Evolutionary conservation across 1,140 invertebrate species (phyloP), one percentile per base, ranked within the genome.

Genomic region (Heliconius congener): DNA sequence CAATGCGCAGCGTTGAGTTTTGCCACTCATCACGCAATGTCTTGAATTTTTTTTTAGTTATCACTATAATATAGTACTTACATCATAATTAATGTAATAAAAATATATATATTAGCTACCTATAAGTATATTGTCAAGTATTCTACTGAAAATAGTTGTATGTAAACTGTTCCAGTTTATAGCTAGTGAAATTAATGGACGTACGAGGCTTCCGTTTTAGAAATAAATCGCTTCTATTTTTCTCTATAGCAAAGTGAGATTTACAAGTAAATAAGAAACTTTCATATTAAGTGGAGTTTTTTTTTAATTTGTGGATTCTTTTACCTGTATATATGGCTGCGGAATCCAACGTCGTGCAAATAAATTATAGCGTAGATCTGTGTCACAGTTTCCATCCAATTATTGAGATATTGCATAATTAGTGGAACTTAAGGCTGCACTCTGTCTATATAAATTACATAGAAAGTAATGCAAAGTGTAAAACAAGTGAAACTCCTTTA

Each of bases 211-310:
- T 57, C n/a, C 55, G 55, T 23, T 57, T 23, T 57, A 57, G n/a
- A 57, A 57, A 57, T 57, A 57, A 57, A 57, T 57, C n/a, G 55
- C 55, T 23, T 23, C 55, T 23, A 57, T 57, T 57, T 57, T 57
- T 57, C 55, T 57, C 55, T 57, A 57, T 57, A 57, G n/a, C 55
- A 23, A n/a, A 57, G n/a, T 57, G n/a, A 57, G 55, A 57, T 57
- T 57, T 57, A 23, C 19, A 57, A 57, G n/a, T 23, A 57, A 57
- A 57, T 57, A 52, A 19, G 50, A 52, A 52, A 52, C 50, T 8
- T 52, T 4, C 18, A 52, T 52, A 11, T 11, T 4, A 46, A 46
- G 42, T 13, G 13, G 42, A 46, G 13, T 46, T 46, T 46, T 46
- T 46, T 46, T 16, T 16, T 13, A 46, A 46, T 46, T 46, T 46